Evolutionary conservation across 2,113 vertebrate species (phyloP), one percentile per base, ranked within the genome.

Genomic region (Chionis minor): DNA sequence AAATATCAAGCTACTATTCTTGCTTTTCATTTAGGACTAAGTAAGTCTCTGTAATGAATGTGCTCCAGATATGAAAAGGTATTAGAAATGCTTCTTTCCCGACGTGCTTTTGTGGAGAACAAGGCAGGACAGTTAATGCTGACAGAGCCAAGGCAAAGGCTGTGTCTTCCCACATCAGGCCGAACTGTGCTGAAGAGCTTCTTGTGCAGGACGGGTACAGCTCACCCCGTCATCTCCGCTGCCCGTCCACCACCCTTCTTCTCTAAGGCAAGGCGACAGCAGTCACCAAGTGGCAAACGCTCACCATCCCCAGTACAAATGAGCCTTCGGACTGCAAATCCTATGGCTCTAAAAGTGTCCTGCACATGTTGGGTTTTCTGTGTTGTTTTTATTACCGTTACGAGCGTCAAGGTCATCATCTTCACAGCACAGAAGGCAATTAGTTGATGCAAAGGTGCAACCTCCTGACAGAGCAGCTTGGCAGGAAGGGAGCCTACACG

Each of bases 1-100:
- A 93, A 83, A 58, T 80, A 94, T 24, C 77, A 91, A 88, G 66
- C 73, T 89, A 81, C 78, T n/a, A 20, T 58, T 90, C 62, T 70
- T 30, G 42, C 42, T 95, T 90, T 92, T 90, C 62, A 95, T 91
- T 92, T 70, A 83, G 2, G 3, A 55, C 78, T 71, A 62, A 93
- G 74, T 35, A 70, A 78, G 67, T 26, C 78, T 69, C 54, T 59
- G 42, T 67, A 89, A 78, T 54, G 84, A 84, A 95, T 3, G 8
- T 72, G 72, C 40, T 84, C 33, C 52, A 82, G 74, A 59, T 23
- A 82, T 24, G 38, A 59, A 69, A 88, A 90, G 33, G 20, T 35
- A 89, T 54, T 16, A 62, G 81, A 30, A 85, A 59, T 24, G 22
- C 56, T 65, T 79, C 61, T 84, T 61, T 49, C 54, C 56, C 73